phyloP scores from a whole-genome alignment of 2,888 invertebrate species.

The Apotomis betuletana region DNA sequence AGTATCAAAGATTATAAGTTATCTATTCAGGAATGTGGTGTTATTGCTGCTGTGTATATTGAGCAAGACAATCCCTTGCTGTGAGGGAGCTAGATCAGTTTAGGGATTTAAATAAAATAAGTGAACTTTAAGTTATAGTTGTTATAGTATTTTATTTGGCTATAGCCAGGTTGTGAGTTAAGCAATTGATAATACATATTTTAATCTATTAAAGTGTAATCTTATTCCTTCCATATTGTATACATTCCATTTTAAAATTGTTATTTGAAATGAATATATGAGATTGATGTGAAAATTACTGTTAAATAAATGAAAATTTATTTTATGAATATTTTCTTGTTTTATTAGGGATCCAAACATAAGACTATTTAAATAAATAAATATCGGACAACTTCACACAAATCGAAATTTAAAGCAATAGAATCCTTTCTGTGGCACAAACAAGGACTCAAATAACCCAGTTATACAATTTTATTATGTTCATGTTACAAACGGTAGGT shows the following conservation, averaged over 20 bases:
- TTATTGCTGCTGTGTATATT: not conserved
- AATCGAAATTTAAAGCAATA: too few species aligned
- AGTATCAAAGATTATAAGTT: not conserved
- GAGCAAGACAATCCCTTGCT: not conserved
- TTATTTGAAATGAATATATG: slow-evolving; percentile 4
- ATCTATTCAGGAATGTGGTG: not conserved
- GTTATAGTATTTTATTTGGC: slow-evolving; percentile 20
- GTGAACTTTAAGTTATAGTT: not conserved
- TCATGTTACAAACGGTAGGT: too few species aligned
- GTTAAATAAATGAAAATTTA: slow-evolving; percentile 21
- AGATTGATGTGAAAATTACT: slow-evolving; percentile 1
- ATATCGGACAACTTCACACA: too few species aligned
- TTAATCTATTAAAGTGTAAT: slow-evolving; percentile 1
- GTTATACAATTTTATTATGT: too few species aligned
- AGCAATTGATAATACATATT: slow-evolving; percentile 14
- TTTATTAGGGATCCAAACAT: not conserved
- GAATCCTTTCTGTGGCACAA: too few species aligned
- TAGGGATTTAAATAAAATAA: not conserved
- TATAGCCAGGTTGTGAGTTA: slow-evolving; percentile 26
- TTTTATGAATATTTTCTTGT: slow-evolving; percentile 10
- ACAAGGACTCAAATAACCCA: too few species aligned
- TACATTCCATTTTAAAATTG: slow-evolving; percentile 24
- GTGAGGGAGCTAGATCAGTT: not conserved
- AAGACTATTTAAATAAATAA: too few species aligned
- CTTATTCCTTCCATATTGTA: slow-evolving; percentile 22